A percentile compares a stretch with the other conserved stretches of the same genome.
phyloP scores from a whole-genome alignment of 2,113 vertebrate genomes.

The Ameiurus melas region DNA sequence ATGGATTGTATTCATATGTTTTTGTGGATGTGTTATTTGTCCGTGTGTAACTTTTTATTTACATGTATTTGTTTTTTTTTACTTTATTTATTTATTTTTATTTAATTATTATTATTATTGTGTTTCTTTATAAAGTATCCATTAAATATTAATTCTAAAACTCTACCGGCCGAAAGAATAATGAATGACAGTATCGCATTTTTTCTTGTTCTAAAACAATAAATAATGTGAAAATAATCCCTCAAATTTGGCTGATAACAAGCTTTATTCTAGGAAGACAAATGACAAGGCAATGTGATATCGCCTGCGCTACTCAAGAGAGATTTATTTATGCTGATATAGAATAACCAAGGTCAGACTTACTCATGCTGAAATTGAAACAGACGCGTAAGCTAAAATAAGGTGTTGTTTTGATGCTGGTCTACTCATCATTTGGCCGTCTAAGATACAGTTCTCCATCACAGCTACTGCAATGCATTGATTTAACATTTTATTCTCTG shows the following conservation, averaged over 20 bases:
- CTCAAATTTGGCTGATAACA: conserved; percentile 50
- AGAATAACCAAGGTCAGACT: conserved; percentile 52
- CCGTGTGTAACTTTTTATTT: conserved; percentile 35
- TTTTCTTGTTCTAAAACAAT: conserved; percentile 44
- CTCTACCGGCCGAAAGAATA: conserved; percentile 18
- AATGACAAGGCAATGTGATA: conserved; percentile 50
- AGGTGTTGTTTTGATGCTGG: conserved; percentile 32
- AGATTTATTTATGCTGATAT: conserved; percentile 59
- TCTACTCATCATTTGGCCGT: conserved; percentile 24
- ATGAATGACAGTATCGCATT: conserved; percentile 44
- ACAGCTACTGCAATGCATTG: conserved; percentile 44
- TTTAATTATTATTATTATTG: neutral
- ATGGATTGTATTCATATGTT: conserved; percentile 53
- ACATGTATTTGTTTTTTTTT: no score
- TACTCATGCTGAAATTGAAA: conserved; percentile 54
- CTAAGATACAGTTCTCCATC: conserved; percentile 46
- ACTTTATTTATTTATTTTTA: no score
- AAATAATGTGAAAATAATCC: conserved; percentile 49
- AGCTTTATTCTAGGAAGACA: conserved; percentile 50
- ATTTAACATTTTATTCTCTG: conserved; percentile 54
- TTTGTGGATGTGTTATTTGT: conserved; percentile 37
- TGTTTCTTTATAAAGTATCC: conserved; percentile 30
- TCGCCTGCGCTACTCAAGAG: conserved; percentile 44
- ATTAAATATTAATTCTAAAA: conserved; percentile 25
- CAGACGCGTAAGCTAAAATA: conserved; percentile 40